These are phyloP conservation scores for Piaya cayana DNA, from an alignment of 2,113 vertebrate genomes.

Conservation along the genomic window DNA sequence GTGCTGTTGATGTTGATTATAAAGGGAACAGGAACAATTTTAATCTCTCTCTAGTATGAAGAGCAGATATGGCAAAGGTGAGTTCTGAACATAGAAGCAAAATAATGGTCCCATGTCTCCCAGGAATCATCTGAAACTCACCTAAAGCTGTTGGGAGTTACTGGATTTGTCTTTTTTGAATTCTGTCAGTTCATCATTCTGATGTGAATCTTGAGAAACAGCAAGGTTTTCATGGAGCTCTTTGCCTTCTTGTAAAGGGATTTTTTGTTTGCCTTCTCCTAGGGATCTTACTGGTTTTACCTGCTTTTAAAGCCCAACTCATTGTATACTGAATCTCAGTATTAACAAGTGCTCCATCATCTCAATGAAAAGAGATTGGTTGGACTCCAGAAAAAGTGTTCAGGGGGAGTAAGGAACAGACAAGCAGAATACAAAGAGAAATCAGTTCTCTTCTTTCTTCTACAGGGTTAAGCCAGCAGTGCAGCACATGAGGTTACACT, in stretches of 20 bases:
- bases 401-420: background rate
- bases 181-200: background rate
- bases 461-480: background rate
- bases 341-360: background rate
- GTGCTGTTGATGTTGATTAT: background rate
- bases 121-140: background rate
- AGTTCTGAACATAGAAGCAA: background rate
- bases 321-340: background rate
- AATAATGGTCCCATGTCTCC: background rate
- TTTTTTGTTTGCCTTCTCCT: background rate
- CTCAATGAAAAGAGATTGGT: background rate
- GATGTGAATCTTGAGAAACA: background rate
- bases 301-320: background rate
- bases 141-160: background rate
- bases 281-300: background rate
- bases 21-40: background rate
- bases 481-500: background rate
- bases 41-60: background rate
- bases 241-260: background rate
- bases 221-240: background rate
- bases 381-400: background rate
- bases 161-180: background rate
- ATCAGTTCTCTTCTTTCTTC: background rate
- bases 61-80: background rate
- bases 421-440: background rate